phyloP scores from a whole-genome alignment of 2,113 vertebrate genomes.

The Symphodus melops region DNA sequence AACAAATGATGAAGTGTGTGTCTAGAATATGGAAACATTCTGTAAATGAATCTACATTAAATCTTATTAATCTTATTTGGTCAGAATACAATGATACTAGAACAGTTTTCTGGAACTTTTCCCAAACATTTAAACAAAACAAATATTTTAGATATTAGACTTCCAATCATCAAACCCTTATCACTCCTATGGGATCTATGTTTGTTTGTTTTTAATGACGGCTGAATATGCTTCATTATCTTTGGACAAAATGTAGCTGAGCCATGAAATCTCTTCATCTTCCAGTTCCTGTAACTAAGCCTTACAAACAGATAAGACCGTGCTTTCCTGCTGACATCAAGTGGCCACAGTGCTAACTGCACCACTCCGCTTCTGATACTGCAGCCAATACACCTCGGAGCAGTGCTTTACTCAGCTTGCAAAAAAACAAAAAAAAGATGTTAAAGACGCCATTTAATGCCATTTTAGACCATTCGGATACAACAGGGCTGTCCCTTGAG shows the following conservation, averaged over 20 bases:
- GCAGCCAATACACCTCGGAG: not conserved
- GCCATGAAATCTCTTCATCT: slow-evolving; percentile 32
- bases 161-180: not conserved
- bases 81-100: not conserved
- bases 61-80: not conserved
- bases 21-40: not conserved
- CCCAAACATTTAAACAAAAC: not conserved
- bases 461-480: too few species aligned
- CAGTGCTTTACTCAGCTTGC: not conserved
- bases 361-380: slow-evolving; percentile 9
- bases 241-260: not conserved
- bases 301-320: slow-evolving; percentile 19
- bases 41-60: not conserved
- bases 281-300: slow-evolving; percentile 14
- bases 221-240: not conserved
- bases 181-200: not conserved
- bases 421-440: not conserved
- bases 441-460: not conserved
- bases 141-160: not conserved
- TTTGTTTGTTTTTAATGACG: not conserved
- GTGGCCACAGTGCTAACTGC: slow-evolving; percentile 64
- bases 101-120: too few species aligned
- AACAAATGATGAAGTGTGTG: not conserved
- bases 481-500: too few species aligned
- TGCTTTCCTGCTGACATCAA: slow-evolving; percentile 73